Evolutionary conservation across 1,140 invertebrate species (phyloP).

Genomic region (Stenopsyche tienmushanensis): DNA sequence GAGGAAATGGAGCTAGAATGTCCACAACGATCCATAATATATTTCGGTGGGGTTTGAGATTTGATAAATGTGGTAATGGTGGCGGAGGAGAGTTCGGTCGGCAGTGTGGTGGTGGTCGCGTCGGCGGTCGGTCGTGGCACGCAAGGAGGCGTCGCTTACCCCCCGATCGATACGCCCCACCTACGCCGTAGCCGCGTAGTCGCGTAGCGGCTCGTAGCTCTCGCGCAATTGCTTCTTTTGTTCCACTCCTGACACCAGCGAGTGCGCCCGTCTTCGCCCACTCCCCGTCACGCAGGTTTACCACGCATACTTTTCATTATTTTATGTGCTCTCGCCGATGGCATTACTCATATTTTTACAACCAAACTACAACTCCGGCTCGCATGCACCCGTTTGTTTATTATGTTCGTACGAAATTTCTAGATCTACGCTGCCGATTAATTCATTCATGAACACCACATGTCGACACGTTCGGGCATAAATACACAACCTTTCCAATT

Average conservation of each 20-base stretch:
- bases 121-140: conserved; percentile 1
- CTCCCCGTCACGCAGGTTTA: not conserved
- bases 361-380: not conserved
- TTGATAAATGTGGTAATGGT: not conserved
- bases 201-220: not conserved
- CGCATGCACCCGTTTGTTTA: too few relatives aligned
- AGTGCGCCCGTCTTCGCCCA: not conserved
- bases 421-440: too few relatives aligned
- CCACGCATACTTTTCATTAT: not conserved
- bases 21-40: not conserved
- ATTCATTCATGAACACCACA: too few relatives aligned
- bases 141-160: not conserved
- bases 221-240: not conserved
- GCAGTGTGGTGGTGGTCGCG: conserved; percentile 17
- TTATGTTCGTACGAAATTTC: too few relatives aligned
- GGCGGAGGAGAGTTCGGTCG: not conserved
- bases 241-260: not conserved
- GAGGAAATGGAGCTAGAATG: too few relatives aligned
- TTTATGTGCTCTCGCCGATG: not conserved
- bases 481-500: too few relatives aligned
- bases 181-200: conserved; percentile 1
- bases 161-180: not conserved
- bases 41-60: not conserved
- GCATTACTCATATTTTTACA: too few relatives aligned
- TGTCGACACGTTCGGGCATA: too few relatives aligned